These are phyloP conservation scores for Gordius sp. DNA, from an alignment of 2,888 invertebrate species.

Conservation along the genomic window DNA sequence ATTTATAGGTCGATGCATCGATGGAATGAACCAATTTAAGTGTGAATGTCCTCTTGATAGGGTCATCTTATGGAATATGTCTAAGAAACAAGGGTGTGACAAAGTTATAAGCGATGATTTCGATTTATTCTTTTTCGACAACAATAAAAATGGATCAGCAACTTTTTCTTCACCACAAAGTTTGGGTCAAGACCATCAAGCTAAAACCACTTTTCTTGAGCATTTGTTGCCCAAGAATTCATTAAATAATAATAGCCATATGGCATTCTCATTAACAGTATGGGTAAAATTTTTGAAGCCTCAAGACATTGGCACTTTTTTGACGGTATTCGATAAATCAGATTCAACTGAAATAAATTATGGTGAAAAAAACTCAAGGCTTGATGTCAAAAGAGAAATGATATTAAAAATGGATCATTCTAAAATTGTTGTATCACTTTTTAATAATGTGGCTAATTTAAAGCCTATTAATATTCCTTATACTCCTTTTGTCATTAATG, in stretches of 20 bases:
- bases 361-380: no score
- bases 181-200: no score
- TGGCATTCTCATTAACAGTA: neutral
- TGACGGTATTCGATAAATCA: neutral
- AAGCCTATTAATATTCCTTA: no score
- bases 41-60: conserved; percentile 73
- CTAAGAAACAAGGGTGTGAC: no score
- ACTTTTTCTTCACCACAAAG: neutral
- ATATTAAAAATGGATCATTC: no score
- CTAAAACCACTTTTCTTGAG: no score
- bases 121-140: conserved; percentile 22
- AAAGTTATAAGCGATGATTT: conserved; percentile 20
- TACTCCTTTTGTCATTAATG: conserved; percentile 38
- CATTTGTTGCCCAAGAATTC: neutral
- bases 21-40: conserved; percentile 60
- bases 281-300: neutral
- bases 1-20: conserved; percentile 61
- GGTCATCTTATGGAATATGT: neutral
- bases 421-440: no score
- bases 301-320: neutral
- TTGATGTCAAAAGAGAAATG: no score
- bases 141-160: conserved; percentile 16
- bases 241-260: no score
- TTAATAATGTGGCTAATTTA: no score
- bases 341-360: neutral